Evolutionary conservation across 2,888 invertebrate genomes (phyloP).

Genomic region (Drosophila yooni): DNA sequence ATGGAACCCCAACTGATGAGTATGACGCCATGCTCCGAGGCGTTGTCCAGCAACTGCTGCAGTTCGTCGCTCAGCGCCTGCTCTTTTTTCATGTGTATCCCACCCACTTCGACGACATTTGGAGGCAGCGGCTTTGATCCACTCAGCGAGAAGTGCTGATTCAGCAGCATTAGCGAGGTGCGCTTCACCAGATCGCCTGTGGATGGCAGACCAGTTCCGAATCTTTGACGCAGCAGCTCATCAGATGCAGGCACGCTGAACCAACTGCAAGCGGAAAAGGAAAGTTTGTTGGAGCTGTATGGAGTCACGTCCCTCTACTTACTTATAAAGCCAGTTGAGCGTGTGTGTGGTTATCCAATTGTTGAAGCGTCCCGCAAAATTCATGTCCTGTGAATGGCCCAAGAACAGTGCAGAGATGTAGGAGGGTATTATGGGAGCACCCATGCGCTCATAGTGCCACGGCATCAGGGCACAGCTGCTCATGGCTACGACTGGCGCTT

Average conservation of each 20-base stretch:
- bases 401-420: constrained; percentile 86
- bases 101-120: constrained; percentile 86
- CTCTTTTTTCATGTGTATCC: constrained; percentile 85
- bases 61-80: constrained; percentile 85
- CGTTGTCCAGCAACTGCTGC: constrained; percentile 87
- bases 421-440: constrained; percentile 87
- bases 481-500: constrained; percentile 87
- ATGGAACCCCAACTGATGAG: constrained; percentile 90
- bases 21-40: constrained; percentile 87
- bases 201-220: constrained; percentile 84
- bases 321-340: constrained; percentile 78
- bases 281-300: neutral
- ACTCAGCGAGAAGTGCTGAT: constrained; percentile 86
- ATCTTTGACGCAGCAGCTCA: constrained; percentile 67
- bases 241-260: constrained; percentile 49
- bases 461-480: constrained; percentile 87
- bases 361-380: constrained; percentile 83
- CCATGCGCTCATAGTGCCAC: constrained; percentile 87
- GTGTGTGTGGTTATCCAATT: constrained; percentile 84
- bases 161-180: constrained; percentile 85
- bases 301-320: neutral
- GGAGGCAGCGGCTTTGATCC: constrained; percentile 86
- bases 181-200: constrained; percentile 84
- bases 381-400: constrained; percentile 85
- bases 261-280: constrained; percentile 14